A percentile compares a stretch with the other conserved stretches of the same genome.
Conservation (phyloP, 2,888 invertebrate species). For the Temnothorax unifasciatus region DNA sequence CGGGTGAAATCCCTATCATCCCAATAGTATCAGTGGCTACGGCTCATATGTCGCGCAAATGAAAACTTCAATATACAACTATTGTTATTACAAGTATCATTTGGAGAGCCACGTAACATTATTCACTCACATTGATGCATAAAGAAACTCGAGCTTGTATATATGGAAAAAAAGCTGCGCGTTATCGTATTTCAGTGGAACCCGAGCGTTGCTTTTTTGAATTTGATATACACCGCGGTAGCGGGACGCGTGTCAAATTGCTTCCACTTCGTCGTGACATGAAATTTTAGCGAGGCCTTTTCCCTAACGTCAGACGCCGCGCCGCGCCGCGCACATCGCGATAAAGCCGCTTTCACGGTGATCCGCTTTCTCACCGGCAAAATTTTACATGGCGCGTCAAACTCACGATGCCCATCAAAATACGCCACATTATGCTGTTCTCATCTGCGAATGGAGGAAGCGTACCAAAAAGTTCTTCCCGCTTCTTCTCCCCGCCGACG, state of each 20-base stretch:
- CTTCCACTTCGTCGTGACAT: slow-evolving; percentile 68
- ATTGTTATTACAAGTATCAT: slow-evolving; percentile 32
- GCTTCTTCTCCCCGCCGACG: neutral
- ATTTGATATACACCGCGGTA: slow-evolving; percentile 41
- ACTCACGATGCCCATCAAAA: slow-evolving; percentile 46
- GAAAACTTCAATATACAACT: slow-evolving; percentile 11
- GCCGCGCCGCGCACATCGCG: slow-evolving; percentile 61
- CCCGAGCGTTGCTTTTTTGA: slow-evolving; percentile 47
- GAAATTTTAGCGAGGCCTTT: slow-evolving; percentile 71
- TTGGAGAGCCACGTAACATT: slow-evolving; percentile 11
- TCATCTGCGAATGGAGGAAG: slow-evolving; percentile 20
- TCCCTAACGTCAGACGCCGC: slow-evolving; percentile 67
- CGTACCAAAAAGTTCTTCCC: slow-evolving; percentile 36
- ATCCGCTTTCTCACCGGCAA: slow-evolving; percentile 31
- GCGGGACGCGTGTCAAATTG: slow-evolving; percentile 50
- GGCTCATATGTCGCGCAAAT: neutral
- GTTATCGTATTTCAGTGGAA: slow-evolving; percentile 51
- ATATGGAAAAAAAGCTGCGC: slow-evolving; percentile 35
- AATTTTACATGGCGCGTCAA: slow-evolving; percentile 50
- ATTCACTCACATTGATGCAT: neutral
- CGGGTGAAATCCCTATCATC: no score
- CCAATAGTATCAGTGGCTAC: neutral
- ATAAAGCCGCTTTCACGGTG: slow-evolving; percentile 69
- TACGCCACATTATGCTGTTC: slow-evolving; percentile 49
- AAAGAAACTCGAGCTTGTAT: slow-evolving; percentile 29